phyloP scores from a whole-genome alignment of 2,888 invertebrate genomes.

The Agrilus mali region DNA sequence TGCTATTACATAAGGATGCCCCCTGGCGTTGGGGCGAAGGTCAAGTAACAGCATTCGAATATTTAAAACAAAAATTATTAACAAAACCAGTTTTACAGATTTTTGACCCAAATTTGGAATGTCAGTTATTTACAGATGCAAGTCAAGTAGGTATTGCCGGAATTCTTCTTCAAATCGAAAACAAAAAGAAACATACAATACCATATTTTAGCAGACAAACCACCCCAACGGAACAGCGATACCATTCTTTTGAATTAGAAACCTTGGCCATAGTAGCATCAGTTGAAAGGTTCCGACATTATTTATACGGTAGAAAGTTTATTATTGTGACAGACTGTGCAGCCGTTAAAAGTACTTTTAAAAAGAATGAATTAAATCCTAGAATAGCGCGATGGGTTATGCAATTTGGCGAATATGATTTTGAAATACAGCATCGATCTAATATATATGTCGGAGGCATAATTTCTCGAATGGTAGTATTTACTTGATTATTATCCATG shows the following conservation, averaged over 20 bases:
- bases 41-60: slow-evolving; percentile 5
- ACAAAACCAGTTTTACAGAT: slow-evolving; percentile 7
- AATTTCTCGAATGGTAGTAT: no score
- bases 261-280: slow-evolving; percentile 2
- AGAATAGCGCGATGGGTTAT: slow-evolving; percentile 5
- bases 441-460: no score
- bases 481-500: no score
- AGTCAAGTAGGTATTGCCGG: no score
- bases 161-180: no score
- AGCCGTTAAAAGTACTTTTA: slow-evolving; percentile 1
- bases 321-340: slow-evolving; percentile 10
- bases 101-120: slow-evolving; percentile 5
- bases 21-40: slow-evolving; percentile 5
- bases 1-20: no score
- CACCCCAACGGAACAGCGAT: slow-evolving; percentile 4
- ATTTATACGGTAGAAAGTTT: slow-evolving; percentile 9
- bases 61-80: slow-evolving; percentile 5
- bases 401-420: slow-evolving; percentile 12
- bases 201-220: slow-evolving; percentile 12
- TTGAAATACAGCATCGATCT: slow-evolving; percentile 11
- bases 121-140: slow-evolving; percentile 9
- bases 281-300: slow-evolving; percentile 3
- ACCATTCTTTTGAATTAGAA: slow-evolving; percentile 14
- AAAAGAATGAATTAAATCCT: slow-evolving; percentile 2
- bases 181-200: no score